phyloP scores from a whole-genome alignment of 2,888 invertebrate species.

The Pammene aurita region DNA sequence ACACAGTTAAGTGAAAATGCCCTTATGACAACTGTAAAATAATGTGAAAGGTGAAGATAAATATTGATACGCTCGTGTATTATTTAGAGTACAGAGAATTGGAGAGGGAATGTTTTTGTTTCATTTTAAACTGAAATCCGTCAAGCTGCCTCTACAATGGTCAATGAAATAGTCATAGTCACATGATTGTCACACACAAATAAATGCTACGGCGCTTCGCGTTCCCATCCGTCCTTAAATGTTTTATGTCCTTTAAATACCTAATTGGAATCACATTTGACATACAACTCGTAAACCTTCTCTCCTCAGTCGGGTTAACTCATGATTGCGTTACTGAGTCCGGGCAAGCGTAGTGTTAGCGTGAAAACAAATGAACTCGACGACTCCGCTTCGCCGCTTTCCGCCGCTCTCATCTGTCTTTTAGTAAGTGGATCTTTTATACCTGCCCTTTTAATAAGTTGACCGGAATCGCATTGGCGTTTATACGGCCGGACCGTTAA shows the following conservation, averaged over 20 bases:
- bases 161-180: too few relatives aligned
- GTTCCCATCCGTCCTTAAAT: not conserved
- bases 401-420: conserved; percentile 10
- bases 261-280: not conserved
- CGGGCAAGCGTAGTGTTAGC: conserved; percentile 12
- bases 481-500: not conserved
- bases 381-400: not conserved
- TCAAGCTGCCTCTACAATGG: too few relatives aligned
- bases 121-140: too few relatives aligned
- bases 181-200: not conserved
- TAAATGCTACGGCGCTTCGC: not conserved
- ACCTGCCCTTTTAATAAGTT: conserved; percentile 7
- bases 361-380: conserved; percentile 31
- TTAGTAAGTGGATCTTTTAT: conserved; percentile 21
- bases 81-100: too few relatives aligned
- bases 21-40: too few relatives aligned
- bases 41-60: too few relatives aligned
- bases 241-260: not conserved
- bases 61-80: too few relatives aligned
- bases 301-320: not conserved
- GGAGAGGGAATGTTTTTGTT: too few relatives aligned
- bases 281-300: not conserved
- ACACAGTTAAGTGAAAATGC: too few relatives aligned
- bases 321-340: not conserved
- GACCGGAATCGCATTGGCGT: conserved; percentile 4